These are phyloP conservation scores for Alcedo quadribrachys DNA, from an alignment of 2,797 vertebrate species.

Conservation along the genomic window DNA sequence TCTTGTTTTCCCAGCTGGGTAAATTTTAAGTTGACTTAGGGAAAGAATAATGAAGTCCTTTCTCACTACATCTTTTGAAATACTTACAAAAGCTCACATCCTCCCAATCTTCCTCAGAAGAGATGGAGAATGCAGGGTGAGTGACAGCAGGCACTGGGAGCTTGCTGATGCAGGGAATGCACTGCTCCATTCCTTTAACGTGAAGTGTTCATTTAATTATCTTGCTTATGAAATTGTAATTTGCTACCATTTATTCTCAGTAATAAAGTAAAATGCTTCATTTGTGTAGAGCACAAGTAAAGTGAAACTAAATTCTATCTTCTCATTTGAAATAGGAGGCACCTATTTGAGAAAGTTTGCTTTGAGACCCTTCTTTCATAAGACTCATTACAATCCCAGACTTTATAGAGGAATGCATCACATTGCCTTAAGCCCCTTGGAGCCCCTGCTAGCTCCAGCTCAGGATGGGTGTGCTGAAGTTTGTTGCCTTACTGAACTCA, in stretches of 20 bases:
- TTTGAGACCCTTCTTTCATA: not conserved
- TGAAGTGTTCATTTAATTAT: not conserved
- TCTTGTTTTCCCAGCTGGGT: not conserved
- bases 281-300: not conserved
- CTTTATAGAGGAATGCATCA: not conserved
- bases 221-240: not conserved
- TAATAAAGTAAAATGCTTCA: not conserved
- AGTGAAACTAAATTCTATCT: not conserved
- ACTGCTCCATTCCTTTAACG: not conserved
- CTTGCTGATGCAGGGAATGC: not conserved
- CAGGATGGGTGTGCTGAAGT: not conserved
- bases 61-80: not conserved
- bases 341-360: not conserved
- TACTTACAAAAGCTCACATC: not conserved
- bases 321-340: not conserved
- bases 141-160: not conserved
- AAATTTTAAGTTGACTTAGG: not conserved
- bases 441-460: not conserved
- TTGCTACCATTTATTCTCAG: not conserved
- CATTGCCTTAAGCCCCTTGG: not conserved
- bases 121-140: fast-evolving
- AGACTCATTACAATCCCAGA: not conserved
- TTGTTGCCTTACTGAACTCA: not conserved
- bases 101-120: not conserved
- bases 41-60: not conserved